phyloP scores from a whole-genome alignment of 1,140 invertebrate genomes.

The Contarinia nasturtii region DNA sequence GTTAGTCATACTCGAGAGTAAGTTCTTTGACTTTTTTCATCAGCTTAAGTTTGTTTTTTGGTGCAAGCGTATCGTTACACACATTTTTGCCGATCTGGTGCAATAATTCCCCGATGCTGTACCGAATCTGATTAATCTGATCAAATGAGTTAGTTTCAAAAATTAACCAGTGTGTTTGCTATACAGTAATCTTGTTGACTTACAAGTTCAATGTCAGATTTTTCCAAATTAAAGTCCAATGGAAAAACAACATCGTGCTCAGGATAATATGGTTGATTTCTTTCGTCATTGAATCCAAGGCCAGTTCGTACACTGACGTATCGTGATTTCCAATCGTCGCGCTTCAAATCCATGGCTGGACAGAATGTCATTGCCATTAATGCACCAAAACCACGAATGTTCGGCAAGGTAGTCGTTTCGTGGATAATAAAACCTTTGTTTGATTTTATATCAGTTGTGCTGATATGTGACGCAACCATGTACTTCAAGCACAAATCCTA shows the following conservation, averaged over 20 bases:
- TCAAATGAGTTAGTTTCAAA: conserved; percentile 4
- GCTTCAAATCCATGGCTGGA: conserved; percentile 53
- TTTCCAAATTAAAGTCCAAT: conserved; percentile 48
- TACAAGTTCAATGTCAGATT: conserved; percentile 42
- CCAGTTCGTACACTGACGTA: conserved; percentile 68
- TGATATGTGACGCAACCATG: conserved; percentile 46
- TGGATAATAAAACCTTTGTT: conserved; percentile 35
- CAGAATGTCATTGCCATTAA: conserved; percentile 63
- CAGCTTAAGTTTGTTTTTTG: too few species aligned
- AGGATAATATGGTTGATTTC: conserved; percentile 37
- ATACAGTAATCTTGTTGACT: too few species aligned
- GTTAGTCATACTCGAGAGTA: too few species aligned
- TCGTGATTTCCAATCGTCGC: conserved; percentile 30
- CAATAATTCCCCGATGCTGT: conserved; percentile 33
- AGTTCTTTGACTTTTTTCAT: too few species aligned
- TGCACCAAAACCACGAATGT: conserved; percentile 56
- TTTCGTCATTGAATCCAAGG: conserved; percentile 40
- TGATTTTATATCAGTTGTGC: too few species aligned
- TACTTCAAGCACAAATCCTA: conserved; percentile 26
- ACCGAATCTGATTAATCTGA: conserved; percentile 40
- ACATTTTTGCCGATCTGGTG: conserved; percentile 7
- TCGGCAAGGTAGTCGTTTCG: conserved; percentile 75
- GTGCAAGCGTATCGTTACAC: too few species aligned
- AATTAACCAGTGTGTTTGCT: neutral
- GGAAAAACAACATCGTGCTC: conserved; percentile 69